Percentiles rank a stretch among this genome's conserved stretches.
phyloP scores from a whole-genome alignment of 2,113 vertebrate species.

The Gopherus evgoodei region DNA sequence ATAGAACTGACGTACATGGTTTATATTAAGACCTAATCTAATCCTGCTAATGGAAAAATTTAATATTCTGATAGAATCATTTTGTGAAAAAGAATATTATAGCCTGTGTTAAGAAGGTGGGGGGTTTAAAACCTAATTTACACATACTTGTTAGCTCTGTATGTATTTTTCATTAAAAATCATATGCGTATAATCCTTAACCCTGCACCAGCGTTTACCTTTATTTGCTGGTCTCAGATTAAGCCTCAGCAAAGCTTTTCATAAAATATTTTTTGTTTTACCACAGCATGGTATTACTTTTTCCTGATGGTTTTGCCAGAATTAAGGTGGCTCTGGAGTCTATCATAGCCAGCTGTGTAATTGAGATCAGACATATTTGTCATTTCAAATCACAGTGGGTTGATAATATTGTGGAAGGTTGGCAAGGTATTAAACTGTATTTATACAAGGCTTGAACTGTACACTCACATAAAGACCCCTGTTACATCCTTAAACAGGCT shows the following conservation, averaged over 20 bases:
- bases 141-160: constrained; percentile 55
- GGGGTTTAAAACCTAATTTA: constrained; percentile 53
- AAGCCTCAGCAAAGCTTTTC: neutral
- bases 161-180: constrained; percentile 71
- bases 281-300: neutral
- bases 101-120: constrained; percentile 42
- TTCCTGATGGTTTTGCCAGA: neutral
- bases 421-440: neutral
- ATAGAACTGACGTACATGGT: constrained; percentile 42
- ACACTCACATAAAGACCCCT: neutral
- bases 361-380: accelerated
- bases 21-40: constrained; percentile 70
- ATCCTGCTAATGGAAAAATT: constrained; percentile 71
- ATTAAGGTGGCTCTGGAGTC: neutral
- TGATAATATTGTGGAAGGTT: neutral
- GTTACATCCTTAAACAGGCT: neutral
- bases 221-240: constrained; percentile 48
- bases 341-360: accelerated
- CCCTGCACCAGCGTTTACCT: constrained; percentile 36
- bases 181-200: constrained; percentile 62
- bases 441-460: neutral
- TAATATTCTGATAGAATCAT: constrained; percentile 68
- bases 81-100: constrained; percentile 68
- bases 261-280: constrained; percentile 33
- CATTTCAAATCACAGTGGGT: accelerated